Base-by-base conservation (phyloP, 2,888 invertebrate genomes). In the Acronicta alni region DNA sequence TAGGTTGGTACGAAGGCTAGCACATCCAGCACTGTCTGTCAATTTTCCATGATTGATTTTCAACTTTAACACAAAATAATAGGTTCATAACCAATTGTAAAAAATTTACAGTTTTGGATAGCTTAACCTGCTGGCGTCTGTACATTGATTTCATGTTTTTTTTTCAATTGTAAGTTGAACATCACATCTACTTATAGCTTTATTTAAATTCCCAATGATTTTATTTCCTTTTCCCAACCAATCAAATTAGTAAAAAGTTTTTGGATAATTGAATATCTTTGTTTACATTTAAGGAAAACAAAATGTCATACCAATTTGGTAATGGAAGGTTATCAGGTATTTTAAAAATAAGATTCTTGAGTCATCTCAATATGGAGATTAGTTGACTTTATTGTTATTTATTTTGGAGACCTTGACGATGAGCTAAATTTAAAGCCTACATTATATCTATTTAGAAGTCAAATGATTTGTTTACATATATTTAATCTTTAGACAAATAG, bases 241-340 rank as follows among this genome's bases (percentile, higher is more conserved):
- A n/a, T 6, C 10, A 58, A 37, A 55, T 66, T 43, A 59, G 53
- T 39, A 54, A 38, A 49, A 41, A 41, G 51, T n/a, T 38, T 49
- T 43, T 41, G 41, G 42, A 47, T 66, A 49, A 66, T 64, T 72
- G 49, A 53, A 53, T 48, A 64, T 41, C 44, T 70, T 60, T 64
- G 62, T 68, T 68, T 56, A 61, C 67, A 60, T 71, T 66, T 63
- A 63, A 42, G 59, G 53, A 51, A 63, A 65, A 63, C 62, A 69
- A 77, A 69, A 65, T 54, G 65, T 23, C 52, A 41, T 51, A 49
- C 54, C 43, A 20, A 59, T 62, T 67, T 65, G 60, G 72, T 45
- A 49, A 51, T 37, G 1, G 57, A 55, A 77, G 66, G 75, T 37
- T 64, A 43, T 44, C 55, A 26, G 26, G 26, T 46, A 37, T 66